phyloP scores from a whole-genome alignment of 2,888 invertebrate species.

The Erebia aethiops region DNA sequence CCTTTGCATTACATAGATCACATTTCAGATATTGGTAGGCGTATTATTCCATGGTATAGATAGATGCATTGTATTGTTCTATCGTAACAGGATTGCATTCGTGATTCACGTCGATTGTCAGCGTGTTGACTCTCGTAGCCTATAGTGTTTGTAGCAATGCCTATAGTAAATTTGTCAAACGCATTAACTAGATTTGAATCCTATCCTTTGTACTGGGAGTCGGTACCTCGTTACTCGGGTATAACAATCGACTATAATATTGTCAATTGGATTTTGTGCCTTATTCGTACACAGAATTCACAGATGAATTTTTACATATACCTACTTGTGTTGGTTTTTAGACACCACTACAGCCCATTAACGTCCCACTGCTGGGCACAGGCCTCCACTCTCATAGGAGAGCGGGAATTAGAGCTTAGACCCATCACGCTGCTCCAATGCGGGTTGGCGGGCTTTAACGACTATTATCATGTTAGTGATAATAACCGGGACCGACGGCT shows the following conservation, averaged over 20 bases:
- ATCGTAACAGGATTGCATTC: slow-evolving; percentile 49
- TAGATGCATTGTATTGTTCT: slow-evolving; percentile 48
- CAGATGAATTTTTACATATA: no score
- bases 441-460: no score
- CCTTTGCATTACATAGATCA: slow-evolving; percentile 19
- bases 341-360: no score
- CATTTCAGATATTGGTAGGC: slow-evolving; percentile 27
- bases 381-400: no score
- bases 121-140: slow-evolving; percentile 8
- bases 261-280: not conserved
- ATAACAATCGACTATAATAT: not conserved
- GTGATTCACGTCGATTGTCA: slow-evolving; percentile 54
- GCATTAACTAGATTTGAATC: slow-evolving; percentile 1
- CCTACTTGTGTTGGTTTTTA: not conserved
- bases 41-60: slow-evolving; percentile 31
- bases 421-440: no score
- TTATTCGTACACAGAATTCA: not conserved
- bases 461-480: no score
- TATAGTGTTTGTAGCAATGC: slow-evolving; percentile 5
- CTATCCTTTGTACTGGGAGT: slow-evolving; percentile 9
- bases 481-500: no score
- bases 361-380: no score
- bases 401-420: no score
- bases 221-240: not conserved
- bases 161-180: slow-evolving; percentile 10